Percentiles rank a stretch among this genome's conserved stretches.
These are phyloP conservation scores for Halocynthia roretzi DNA, from an alignment of 23 tunicate genomes.

Conservation along the genomic window DNA sequence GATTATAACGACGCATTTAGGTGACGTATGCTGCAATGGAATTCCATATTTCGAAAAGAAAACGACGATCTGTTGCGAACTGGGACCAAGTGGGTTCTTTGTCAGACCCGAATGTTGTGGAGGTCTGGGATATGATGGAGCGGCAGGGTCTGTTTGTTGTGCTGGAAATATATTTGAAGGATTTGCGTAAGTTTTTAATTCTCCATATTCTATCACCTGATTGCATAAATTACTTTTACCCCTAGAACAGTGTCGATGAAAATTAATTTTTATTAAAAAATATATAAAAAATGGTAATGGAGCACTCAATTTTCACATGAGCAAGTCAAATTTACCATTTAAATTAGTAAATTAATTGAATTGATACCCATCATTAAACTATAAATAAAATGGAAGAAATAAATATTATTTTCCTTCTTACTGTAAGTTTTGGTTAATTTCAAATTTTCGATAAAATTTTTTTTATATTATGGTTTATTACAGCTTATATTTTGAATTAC, in stretches of 20 bases:
- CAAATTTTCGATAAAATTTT: background rate
- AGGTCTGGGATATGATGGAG: slow-evolving; percentile 66
- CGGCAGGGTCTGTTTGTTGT: slow-evolving; percentile 80
- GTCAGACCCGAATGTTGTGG: slow-evolving; percentile 64
- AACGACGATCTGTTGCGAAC: slow-evolving; percentile 67
- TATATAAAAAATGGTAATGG: background rate
- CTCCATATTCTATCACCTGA: background rate
- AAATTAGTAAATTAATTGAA: too few species aligned
- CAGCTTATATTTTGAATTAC: background rate
- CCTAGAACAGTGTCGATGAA: background rate
- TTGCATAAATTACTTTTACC: background rate
- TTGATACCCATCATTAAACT: background rate
- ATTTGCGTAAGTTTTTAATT: slow-evolving; percentile 35
- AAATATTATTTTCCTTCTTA: too few species aligned
- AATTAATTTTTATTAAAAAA: background rate
- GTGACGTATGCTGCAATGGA: slow-evolving; percentile 63
- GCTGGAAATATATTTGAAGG: slow-evolving; percentile 43
- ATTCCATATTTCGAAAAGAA: slow-evolving; percentile 36
- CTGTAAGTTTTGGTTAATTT: too few species aligned
- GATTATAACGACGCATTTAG: slow-evolving; percentile 1
- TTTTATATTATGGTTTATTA: too few species aligned
- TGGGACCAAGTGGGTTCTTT: slow-evolving; percentile 70
- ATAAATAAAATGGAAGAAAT: too few species aligned
- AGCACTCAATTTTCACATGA: too few species aligned
- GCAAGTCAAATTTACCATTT: too few species aligned